These are phyloP conservation scores for Todus mexicanus DNA, from an alignment of 2,797 vertebrate genomes.

Conservation along the genomic window DNA sequence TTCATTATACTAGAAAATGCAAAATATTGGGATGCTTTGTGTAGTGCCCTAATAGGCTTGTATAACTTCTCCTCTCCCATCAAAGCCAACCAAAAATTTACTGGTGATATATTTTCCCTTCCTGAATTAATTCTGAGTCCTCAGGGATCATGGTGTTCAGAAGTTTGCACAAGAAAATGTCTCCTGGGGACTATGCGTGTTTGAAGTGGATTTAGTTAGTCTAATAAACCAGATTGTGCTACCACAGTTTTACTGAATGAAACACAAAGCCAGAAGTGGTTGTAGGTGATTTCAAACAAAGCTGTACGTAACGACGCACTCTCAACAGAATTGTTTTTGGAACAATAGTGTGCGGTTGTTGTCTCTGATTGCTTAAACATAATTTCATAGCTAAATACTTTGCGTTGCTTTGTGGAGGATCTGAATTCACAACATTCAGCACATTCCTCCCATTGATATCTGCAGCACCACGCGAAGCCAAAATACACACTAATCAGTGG, in stretches of 20 bases:
- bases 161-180: neutral
- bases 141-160: neutral
- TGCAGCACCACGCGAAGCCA: neutral
- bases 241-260: neutral
- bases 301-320: neutral
- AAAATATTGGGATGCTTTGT: neutral
- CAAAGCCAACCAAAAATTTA: neutral
- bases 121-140: neutral
- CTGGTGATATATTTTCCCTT: neutral
- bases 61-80: neutral
- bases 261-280: neutral
- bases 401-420: neutral
- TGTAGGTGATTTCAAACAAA: neutral
- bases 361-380: neutral
- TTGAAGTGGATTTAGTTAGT: conserved; percentile 1
- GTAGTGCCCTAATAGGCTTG: neutral
- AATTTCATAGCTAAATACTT: neutral
- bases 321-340: neutral
- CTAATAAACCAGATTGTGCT: neutral
- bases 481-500: neutral
- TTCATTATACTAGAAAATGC: neutral
- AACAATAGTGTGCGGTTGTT: neutral
- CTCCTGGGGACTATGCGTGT: neutral
- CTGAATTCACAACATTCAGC: conserved; percentile 34
- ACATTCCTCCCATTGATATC: conserved; percentile 41